Base-by-base conservation (phyloP, 1,140 invertebrate species). In the Holcopasites calliopsidis region DNA sequence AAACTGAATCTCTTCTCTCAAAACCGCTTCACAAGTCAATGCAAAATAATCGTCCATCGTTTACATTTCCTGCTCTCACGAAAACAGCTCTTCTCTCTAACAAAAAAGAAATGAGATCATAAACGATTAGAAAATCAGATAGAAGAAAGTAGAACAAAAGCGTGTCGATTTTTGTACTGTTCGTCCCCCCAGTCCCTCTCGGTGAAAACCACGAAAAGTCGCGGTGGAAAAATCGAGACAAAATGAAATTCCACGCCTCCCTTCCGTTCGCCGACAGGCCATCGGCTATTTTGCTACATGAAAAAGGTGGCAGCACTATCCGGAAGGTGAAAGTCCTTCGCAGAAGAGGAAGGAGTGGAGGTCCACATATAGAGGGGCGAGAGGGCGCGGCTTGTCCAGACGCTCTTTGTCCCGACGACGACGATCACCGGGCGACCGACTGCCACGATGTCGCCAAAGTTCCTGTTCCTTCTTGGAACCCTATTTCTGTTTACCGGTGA, bases 321-420 rank as follows among this genome's bases (percentile, higher is more conserved):
- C 89, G 84, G 90, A 87, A 87, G 87, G 91, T 91, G 91, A 92
- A 91, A 91, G 91, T 91, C 83, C 72, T 87, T 58, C 58, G 79
- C 80, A 80, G 82, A 85, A 85, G 81, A 85, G 86, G 85, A 88
- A 88, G 88, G 89, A 91, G 90, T 88, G 88, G 88, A 87, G 88
- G 90, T 87, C 83, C 85, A 88, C 90, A 91, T 92, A 92, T 91
- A 92, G 90, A 91, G 89, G 90, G 89, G 86, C 87, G 88, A 91
- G 91, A 92, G 90, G 91, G 91, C 90, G 91, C 90, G 91, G 88
- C 90, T 91, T 89, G 90, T 92, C 86, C 91, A 92, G 90, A 92
- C 91, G 86, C 87, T 88, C 85, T 88, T 89, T 79, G 87, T 89
- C 85, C 87, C 78, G 85, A 87, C 75, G 80, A 88, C 90, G 85